These are phyloP conservation scores for Myotis lucifugus DNA, from an alignment of 2,113 vertebrate species.

Conservation along the genomic window DNA sequence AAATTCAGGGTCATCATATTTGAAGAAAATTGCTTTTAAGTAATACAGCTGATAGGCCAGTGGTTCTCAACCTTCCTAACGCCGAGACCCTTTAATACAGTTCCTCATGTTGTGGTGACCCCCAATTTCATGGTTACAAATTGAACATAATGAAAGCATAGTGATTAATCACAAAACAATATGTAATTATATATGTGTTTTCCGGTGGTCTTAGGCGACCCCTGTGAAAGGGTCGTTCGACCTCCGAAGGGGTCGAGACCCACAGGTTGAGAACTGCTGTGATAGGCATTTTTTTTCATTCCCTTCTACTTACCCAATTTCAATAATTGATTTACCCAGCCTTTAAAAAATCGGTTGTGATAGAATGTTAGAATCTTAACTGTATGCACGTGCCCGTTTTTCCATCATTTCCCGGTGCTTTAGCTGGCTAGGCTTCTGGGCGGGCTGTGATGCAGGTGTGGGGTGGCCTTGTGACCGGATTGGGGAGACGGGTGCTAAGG, in stretches of 20 bases:
- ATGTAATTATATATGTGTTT: too few species aligned
- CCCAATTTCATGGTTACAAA: too few species aligned
- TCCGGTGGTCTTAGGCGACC: too few species aligned
- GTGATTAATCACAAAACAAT: too few species aligned
- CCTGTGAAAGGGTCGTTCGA: too few species aligned
- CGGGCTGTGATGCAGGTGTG: too few species aligned
- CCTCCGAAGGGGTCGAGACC: too few species aligned
- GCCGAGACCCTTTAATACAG: too few species aligned
- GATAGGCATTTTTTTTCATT: background rate
- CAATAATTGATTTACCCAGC: background rate
- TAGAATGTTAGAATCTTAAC: background rate
- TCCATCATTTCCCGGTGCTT: background rate
- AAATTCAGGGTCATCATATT: background rate
- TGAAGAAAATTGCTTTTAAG: background rate
- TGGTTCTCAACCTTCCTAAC: too few species aligned
- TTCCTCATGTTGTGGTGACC: too few species aligned
- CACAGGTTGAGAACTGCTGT: too few species aligned
- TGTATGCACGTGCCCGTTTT: background rate
- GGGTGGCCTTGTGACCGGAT: conserved; percentile 74
- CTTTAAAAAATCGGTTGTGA: background rate
- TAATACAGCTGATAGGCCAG: background rate
- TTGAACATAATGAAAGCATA: too few species aligned
- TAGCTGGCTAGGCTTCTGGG: conserved; percentile 34
- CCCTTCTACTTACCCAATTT: background rate
- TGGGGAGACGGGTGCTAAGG: background rate